These are phyloP conservation scores for Atta cephalotes DNA, from an alignment of 1,140 invertebrate species.

Conservation along the genomic window DNA sequence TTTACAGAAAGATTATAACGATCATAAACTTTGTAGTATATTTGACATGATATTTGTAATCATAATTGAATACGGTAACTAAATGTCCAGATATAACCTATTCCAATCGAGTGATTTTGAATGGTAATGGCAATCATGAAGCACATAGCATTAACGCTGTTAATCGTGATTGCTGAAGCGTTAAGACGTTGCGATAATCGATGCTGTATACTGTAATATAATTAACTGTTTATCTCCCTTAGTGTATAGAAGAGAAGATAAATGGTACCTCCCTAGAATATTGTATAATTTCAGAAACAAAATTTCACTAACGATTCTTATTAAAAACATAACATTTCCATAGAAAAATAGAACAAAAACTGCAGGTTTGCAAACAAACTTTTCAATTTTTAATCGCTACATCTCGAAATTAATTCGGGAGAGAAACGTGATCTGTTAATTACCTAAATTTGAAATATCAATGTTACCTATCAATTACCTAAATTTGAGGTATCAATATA, in stretches of 20 bases:
- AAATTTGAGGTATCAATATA: background rate
- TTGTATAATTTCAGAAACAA: background rate
- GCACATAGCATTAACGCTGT: constrained; percentile 28
- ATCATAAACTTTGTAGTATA: background rate
- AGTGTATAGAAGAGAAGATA: background rate
- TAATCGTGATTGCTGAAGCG: constrained; percentile 34
- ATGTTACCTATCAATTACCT: background rate
- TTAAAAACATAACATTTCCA: background rate
- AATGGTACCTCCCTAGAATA: background rate
- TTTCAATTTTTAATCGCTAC: background rate
- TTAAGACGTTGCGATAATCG: constrained; percentile 46
- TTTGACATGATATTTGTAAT: background rate
- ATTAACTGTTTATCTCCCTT: background rate
- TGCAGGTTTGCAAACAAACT: background rate
- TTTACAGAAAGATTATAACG: background rate
- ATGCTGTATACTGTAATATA: background rate
- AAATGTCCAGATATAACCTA: constrained; percentile 26
- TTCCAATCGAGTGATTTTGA: constrained; percentile 30
- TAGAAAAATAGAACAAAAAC: constrained; percentile 1
- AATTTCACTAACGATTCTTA: background rate
- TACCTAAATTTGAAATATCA: background rate
- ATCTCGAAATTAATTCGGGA: constrained; percentile 19
- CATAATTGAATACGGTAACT: background rate
- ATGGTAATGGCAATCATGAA: constrained; percentile 13
- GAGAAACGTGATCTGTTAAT: background rate